Evolutionary conservation across 2,113 vertebrate species (phyloP).

Genomic region (Embiotoca jacksoni): DNA sequence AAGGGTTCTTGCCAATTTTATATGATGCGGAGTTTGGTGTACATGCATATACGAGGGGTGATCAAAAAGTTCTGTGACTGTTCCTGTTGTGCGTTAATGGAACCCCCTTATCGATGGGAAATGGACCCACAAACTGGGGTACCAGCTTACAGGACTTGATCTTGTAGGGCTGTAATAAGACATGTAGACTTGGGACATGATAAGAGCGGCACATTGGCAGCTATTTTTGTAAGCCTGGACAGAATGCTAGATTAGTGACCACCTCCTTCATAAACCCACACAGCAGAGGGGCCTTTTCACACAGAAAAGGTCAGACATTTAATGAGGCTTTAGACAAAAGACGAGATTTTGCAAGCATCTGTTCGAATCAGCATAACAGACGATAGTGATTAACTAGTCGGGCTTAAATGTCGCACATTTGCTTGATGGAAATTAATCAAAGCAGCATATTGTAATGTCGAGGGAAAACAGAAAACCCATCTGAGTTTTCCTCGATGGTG

Average conservation of each 20-base stretch:
- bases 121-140: neutral
- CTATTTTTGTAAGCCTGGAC: neutral
- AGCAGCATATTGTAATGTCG: conserved; percentile 17
- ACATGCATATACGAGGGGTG: too few relatives aligned
- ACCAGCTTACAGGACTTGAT: neutral
- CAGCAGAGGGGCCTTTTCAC: neutral
- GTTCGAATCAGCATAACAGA: conserved; percentile 30
- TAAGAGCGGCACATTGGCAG: neutral
- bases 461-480: conserved; percentile 21
- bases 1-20: too few relatives aligned
- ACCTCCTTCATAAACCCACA: neutral
- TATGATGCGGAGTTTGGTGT: too few relatives aligned
- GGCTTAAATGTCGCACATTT: conserved; percentile 25
- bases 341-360: conserved; percentile 23
- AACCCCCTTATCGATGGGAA: too few relatives aligned
- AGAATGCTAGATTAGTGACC: neutral
- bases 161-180: too few relatives aligned
- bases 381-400: conserved; percentile 50
- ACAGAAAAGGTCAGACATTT: conserved; percentile 1
- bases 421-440: conserved; percentile 49
- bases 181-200: neutral
- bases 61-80: too few relatives aligned
- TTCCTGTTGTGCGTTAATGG: too few relatives aligned
- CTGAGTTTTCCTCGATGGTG: conserved; percentile 3
- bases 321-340: conserved; percentile 18